These are phyloP conservation scores for Brachionus sp. DNA, from an alignment of 1,140 invertebrate species.

Conservation along the genomic window DNA sequence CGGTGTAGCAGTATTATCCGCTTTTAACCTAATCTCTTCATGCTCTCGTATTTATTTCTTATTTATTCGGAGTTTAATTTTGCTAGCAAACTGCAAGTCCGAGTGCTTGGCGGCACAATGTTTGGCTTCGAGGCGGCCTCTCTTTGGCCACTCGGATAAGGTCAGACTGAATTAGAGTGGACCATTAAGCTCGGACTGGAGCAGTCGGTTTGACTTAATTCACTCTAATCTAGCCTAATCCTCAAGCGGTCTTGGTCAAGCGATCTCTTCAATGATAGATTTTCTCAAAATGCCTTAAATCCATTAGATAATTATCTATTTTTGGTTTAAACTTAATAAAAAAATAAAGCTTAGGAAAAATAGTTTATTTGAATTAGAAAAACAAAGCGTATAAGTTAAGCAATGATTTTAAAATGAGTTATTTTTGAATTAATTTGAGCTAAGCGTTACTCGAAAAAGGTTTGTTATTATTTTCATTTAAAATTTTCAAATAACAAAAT, in stretches of 20 bases:
- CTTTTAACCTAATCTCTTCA: neutral
- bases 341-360: neutral
- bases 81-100: neutral
- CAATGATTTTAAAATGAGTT: neutral
- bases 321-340: conserved; percentile 10
- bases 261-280: conserved; percentile 4
- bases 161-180: neutral
- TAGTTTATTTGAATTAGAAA: neutral
- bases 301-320: conserved; percentile 18
- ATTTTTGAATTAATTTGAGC: neutral
- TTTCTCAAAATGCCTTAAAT: conserved; percentile 32
- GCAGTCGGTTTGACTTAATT: neutral
- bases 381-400: conserved; percentile 14
- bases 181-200: neutral
- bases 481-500: neutral
- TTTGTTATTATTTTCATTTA: neutral
- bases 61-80: neutral
- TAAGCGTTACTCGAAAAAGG: neutral
- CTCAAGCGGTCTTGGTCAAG: neutral
- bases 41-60: neutral
- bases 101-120: neutral
- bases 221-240: conserved; percentile 20
- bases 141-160: neutral
- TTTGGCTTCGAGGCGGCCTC: neutral
- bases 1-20: neutral